Conservation (phyloP, 1,140 invertebrate genomes). For the Helicoverpa zea region DNA sequence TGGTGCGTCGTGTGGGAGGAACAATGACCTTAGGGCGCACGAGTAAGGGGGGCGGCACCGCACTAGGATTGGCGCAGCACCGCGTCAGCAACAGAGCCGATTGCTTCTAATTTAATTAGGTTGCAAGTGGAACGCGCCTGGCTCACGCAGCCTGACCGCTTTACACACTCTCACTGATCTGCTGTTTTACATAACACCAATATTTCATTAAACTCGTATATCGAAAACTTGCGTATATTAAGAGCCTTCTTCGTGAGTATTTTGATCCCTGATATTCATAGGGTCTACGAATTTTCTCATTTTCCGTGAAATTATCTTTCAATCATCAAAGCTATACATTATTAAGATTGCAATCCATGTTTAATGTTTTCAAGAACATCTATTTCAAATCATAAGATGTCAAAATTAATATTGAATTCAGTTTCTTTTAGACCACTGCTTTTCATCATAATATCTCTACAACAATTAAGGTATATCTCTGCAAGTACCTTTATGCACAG, state of each 20-base stretch:
- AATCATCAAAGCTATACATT: too few species aligned
- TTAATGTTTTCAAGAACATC: too few species aligned
- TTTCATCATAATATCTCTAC: too few species aligned
- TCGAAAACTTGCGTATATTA: background rate
- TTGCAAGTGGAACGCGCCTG: conserved; percentile 75
- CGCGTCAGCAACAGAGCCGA: conserved; percentile 66
- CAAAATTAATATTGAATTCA: too few species aligned
- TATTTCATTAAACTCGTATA: background rate
- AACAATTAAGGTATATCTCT: too few species aligned
- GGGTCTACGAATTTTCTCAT: too few species aligned
- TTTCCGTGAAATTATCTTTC: too few species aligned
- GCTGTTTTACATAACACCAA: conserved; percentile 38
- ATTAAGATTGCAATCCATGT: too few species aligned
- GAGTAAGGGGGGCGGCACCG: conserved; percentile 56
- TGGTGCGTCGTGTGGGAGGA: conserved; percentile 52
- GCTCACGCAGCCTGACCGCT: conserved; percentile 59
- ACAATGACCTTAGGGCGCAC: conserved; percentile 64
- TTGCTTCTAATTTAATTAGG: conserved; percentile 83
- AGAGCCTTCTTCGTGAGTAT: too few species aligned
- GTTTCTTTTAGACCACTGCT: too few species aligned
- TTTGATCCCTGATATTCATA: too few species aligned
- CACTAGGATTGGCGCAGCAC: conserved; percentile 57
- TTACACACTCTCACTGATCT: conserved; percentile 55
- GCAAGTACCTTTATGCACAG: background rate
- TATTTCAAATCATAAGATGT: too few species aligned